These are phyloP conservation scores for Pundamilia nyererei DNA, from an alignment of 2,113 vertebrate species.

Conservation along the genomic window DNA sequence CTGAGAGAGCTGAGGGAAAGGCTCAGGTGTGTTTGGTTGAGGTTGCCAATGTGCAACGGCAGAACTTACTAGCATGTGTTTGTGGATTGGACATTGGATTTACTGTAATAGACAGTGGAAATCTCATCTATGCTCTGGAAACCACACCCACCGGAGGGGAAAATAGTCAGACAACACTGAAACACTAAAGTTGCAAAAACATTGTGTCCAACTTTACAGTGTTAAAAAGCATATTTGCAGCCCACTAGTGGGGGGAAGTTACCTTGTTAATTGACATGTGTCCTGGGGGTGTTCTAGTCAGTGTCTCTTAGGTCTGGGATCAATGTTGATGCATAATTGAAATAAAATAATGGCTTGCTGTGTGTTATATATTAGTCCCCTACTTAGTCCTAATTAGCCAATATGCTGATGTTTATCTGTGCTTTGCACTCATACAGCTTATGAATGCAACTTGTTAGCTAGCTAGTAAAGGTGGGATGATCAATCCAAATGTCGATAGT, in stretches of 20 bases:
- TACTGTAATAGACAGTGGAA: background rate
- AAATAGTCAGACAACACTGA: background rate
- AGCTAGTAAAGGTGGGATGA: background rate
- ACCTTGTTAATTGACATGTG: background rate
- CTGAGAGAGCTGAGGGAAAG: background rate
- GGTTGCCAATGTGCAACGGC: background rate
- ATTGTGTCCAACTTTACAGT: background rate
- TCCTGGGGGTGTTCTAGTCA: background rate
- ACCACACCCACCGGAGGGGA: background rate
- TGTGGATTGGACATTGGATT: background rate
- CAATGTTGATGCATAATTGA: background rate
- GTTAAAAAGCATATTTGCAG: background rate
- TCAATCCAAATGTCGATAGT: background rate
- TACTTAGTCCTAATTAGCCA: background rate
- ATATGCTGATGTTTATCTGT: background rate
- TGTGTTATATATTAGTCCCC: background rate
- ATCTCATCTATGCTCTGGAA: background rate
- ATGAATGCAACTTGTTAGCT: background rate
- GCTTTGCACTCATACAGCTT: background rate
- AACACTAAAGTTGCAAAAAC: background rate
- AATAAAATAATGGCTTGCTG: background rate
- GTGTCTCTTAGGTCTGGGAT: background rate
- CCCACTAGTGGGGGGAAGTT: background rate
- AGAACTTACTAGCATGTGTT: background rate
- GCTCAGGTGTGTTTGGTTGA: background rate